Conservation (phyloP, 2,888 invertebrate species). For the Eupithecia centaureata region DNA sequence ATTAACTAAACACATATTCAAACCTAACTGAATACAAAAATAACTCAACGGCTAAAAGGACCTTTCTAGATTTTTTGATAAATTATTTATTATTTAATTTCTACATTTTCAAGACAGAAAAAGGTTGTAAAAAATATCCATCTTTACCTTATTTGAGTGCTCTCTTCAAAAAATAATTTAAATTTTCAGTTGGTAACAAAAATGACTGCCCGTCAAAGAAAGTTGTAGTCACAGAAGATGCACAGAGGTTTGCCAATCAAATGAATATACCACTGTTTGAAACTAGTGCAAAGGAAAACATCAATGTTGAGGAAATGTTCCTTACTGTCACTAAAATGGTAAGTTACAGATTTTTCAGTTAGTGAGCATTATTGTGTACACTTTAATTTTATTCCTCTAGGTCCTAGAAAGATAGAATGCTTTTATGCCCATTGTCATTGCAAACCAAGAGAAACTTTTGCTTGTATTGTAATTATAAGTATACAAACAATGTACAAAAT, state of each 20-base stretch:
- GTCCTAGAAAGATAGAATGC: not conserved
- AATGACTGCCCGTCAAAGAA: conserved; percentile 97
- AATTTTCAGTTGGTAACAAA: conserved; percentile 94
- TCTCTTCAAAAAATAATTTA: not conserved
- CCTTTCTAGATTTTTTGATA: too few species aligned
- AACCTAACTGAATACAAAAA: too few species aligned
- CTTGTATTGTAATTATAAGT: conserved; percentile 8
- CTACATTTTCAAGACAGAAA: too few species aligned
- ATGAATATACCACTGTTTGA: conserved; percentile 99
- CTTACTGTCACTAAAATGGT: conserved; percentile 87
- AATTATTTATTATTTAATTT: too few species aligned
- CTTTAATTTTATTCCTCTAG: not conserved
- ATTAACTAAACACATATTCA: too few species aligned
- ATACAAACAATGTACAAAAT: conserved; percentile 3
- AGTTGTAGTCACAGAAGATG: conserved; percentile 98
- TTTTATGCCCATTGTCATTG: not conserved
- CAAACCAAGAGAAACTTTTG: not conserved
- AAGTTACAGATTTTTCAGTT: conserved; percentile 37
- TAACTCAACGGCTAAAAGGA: too few species aligned
- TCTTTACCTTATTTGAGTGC: too few species aligned
- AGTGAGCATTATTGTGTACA: not conserved
- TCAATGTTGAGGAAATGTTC: conserved; percentile 99
- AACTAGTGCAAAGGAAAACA: conserved; percentile 99
- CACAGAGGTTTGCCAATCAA: conserved; percentile 97
- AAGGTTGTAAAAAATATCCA: too few species aligned